phyloP scores from a whole-genome alignment of 1,140 invertebrate species.

The Aradophagus sp. region DNA sequence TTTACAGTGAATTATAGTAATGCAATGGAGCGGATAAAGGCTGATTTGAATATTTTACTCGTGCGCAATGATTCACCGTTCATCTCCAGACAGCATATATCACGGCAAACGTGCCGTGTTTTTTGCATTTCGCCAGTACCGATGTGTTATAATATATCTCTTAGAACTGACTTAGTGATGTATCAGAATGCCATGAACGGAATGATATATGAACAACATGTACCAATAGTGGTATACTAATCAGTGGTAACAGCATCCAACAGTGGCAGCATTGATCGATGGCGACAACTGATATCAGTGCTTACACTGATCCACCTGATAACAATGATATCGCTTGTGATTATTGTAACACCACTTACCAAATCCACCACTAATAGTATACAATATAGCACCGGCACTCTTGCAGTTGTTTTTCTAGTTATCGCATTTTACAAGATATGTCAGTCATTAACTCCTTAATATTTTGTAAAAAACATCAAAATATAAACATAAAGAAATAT shows the following conservation, averaged over 20 bases:
- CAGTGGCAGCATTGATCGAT: constrained; percentile 41
- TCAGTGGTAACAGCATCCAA: constrained; percentile 46
- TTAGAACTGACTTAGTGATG: constrained; percentile 43
- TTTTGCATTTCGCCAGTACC: constrained; percentile 9
- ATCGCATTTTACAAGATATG: too few relatives aligned
- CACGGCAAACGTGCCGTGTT: constrained; percentile 14
- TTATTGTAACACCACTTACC: constrained; percentile 38
- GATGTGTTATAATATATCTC: constrained; percentile 40
- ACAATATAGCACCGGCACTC: too few relatives aligned
- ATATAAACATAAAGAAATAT: too few relatives aligned
- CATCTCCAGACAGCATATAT: constrained; percentile 12
- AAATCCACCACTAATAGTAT: too few relatives aligned
- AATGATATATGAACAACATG: constrained; percentile 49
- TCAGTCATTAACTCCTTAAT: too few relatives aligned
- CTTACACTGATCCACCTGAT: constrained; percentile 47
- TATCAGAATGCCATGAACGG: constrained; percentile 30
- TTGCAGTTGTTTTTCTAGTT: too few relatives aligned
- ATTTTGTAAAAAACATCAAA: too few relatives aligned
- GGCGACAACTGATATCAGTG: constrained; percentile 47
- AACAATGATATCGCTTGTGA: constrained; percentile 45
- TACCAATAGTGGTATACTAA: constrained; percentile 51
- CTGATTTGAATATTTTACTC: too few relatives aligned
- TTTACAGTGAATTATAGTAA: too few relatives aligned
- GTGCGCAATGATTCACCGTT: neutral
- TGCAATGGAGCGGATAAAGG: too few relatives aligned